Conservation (phyloP, 2,888 invertebrate species). For the Leuctra nigra region DNA sequence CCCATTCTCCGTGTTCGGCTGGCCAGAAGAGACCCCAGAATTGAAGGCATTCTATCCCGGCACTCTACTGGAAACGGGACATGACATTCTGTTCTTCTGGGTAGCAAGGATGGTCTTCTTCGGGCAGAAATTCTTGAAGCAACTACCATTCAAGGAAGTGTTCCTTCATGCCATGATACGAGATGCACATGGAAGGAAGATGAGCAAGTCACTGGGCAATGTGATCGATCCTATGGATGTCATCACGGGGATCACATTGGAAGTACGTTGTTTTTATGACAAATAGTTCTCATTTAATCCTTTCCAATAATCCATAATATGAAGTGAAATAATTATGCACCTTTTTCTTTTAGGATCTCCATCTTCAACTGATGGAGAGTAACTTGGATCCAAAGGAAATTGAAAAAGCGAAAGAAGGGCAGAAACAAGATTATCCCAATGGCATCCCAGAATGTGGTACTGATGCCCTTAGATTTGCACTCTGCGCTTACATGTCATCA, state of each 20-base stretch:
- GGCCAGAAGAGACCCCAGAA: constrained; percentile 77
- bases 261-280: no score
- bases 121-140: constrained; percentile 80
- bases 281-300: no score
- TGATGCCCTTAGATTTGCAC: constrained; percentile 86
- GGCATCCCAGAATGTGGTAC: constrained; percentile 98
- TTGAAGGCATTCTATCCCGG: constrained; percentile 86
- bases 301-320: neutral
- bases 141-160: constrained; percentile 88
- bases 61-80: constrained; percentile 89
- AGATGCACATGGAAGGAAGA: constrained; percentile 97
- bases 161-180: constrained; percentile 96
- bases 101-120: constrained; percentile 99
- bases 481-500: constrained; percentile 83
- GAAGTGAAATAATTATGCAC: neutral
- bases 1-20: constrained; percentile 94
- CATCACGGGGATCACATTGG: constrained; percentile 76
- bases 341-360: constrained; percentile 47
- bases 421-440: constrained; percentile 59
- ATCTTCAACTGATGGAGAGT: constrained; percentile 63
- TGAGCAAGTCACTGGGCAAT: constrained; percentile 98
- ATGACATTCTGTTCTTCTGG: constrained; percentile 99
- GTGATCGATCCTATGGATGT: constrained; percentile 97
- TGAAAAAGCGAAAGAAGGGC: constrained; percentile 59
- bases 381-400: constrained; percentile 84